phyloP scores from a whole-genome alignment of 2,888 invertebrate species.

The Macroteleia sp. region DNA sequence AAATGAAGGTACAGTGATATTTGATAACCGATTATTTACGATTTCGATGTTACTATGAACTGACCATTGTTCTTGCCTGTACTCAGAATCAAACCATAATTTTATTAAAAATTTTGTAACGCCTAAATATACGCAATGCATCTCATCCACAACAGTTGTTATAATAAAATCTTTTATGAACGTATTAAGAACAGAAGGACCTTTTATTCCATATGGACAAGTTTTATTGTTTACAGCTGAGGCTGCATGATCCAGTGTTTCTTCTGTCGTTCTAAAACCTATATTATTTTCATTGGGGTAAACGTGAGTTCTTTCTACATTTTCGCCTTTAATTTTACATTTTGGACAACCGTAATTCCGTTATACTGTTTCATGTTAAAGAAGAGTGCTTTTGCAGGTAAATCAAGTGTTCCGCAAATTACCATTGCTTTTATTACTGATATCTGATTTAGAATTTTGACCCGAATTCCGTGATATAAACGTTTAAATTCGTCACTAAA shows the following conservation, averaged over 20 bases:
- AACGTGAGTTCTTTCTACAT: not conserved
- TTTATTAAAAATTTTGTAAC: slow-evolving; percentile 42
- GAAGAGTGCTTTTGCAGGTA: slow-evolving; percentile 43
- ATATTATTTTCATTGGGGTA: not conserved
- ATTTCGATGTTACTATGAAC: slow-evolving; percentile 1
- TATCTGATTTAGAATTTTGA: not conserved
- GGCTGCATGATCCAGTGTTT: not conserved
- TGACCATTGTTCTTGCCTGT: not conserved
- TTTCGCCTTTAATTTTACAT: not conserved
- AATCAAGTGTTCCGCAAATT: slow-evolving; percentile 43
- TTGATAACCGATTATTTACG: slow-evolving; percentile 38
- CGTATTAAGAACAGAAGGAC: slow-evolving; percentile 25
- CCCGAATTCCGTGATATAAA: slow-evolving; percentile 19
- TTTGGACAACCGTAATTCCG: slow-evolving; percentile 23
- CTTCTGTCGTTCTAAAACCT: not conserved
- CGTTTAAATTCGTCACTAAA: slow-evolving; percentile 11
- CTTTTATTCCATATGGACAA: slow-evolving; percentile 64
- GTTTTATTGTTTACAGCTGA: not conserved
- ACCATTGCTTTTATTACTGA: slow-evolving; percentile 4
- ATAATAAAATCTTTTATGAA: slow-evolving; percentile 43
- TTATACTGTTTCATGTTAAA: slow-evolving; percentile 20
- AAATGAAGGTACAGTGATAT: slow-evolving; percentile 55
- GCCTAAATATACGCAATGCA: slow-evolving; percentile 63
- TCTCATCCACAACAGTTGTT: slow-evolving; percentile 48
- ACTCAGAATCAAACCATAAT: slow-evolving; percentile 46